Base-by-base conservation (phyloP, 2,797 vertebrate species). In the Lemur catta region DNA sequence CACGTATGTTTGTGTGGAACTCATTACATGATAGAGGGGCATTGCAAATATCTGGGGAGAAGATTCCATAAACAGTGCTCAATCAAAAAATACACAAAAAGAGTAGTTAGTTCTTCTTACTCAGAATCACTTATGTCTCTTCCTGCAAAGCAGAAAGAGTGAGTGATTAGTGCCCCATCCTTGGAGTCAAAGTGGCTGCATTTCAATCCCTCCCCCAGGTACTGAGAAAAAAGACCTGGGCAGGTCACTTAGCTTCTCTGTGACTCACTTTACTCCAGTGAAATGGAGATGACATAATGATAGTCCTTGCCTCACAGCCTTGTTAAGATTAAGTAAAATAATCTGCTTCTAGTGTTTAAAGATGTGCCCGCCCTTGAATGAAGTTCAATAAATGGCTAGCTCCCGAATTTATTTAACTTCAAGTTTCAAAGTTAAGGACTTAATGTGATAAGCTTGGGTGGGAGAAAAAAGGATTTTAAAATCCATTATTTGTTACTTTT, bases 31-130 rank as follows among this genome's bases (percentile, higher is more conserved):
- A 78, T 3, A 72, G 38, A 71, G 11, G 1, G 12, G 7, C 63
- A 57, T 22, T 75, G 35, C 6, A 84, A 79, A 57, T 76, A 15
- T 84, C 41, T 7, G 35, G 7, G 28, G 35, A 67, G 57, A 95
- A 7, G 14, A 71, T 18, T 86, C 48, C 22, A 6, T 63, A 48
- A 61, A 52, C 2, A 3, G 17, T 20, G 24, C 2, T 28, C 15
- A 46, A 35, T 46, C 61, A 89, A 91, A 41, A 80, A 74, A 84
- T 30, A 71, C 2, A 48, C 43, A 67, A 22, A 41, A 81, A 52
- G 20, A 81, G 84, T 59, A 18, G 30, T 2, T 92, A 46, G 55
- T 84, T 84, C 91, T 89, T 84, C 91, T 89, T 84, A 50, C 35
- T 55, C 48, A 33, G n/a, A 74, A 52, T 55, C 43, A 43, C 14